These are phyloP conservation scores for Tachina lurida DNA, from an alignment of 2,888 invertebrate species.

Conservation along the genomic window DNA sequence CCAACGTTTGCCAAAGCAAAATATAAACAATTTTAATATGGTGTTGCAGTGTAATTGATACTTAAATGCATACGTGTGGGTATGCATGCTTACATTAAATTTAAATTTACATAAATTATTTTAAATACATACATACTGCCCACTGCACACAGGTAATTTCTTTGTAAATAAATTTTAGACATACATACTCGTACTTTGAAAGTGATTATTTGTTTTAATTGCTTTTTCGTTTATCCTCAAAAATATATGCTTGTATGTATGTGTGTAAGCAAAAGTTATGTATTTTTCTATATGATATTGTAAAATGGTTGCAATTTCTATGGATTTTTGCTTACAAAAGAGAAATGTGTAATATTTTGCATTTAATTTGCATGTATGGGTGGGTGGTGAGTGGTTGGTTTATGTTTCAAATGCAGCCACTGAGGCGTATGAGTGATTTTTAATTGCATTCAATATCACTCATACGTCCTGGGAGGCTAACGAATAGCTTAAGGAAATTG, in stretches of 20 bases:
- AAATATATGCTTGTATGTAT: too few species aligned
- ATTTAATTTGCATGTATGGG: too few species aligned
- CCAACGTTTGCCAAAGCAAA: background rate
- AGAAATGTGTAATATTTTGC: background rate
- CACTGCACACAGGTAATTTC: background rate
- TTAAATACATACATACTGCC: conserved; percentile 6
- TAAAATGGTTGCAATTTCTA: conserved; percentile 11
- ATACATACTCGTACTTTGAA: conserved; percentile 13
- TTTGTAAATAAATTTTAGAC: conserved; percentile 38
- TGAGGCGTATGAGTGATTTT: conserved; percentile 54
- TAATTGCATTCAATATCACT: conserved; percentile 31
- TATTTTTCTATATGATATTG: conserved; percentile 8
- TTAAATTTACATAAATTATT: conserved; percentile 25
- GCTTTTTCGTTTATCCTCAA: conserved; percentile 35
- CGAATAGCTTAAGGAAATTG: background rate
- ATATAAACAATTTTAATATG: background rate
- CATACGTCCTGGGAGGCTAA: background rate
- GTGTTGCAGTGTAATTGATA: background rate
- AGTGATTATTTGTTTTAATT: conserved; percentile 47
- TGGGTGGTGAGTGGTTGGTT: conserved; percentile 14
- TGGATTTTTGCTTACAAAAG: background rate
- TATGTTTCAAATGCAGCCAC: conserved; percentile 20
- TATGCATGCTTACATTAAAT: background rate
- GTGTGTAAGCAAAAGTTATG: background rate
- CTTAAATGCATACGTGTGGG: background rate